Base-by-base conservation (phyloP, 2,888 invertebrate genomes). In the Minunthozetes semirufus region DNA sequence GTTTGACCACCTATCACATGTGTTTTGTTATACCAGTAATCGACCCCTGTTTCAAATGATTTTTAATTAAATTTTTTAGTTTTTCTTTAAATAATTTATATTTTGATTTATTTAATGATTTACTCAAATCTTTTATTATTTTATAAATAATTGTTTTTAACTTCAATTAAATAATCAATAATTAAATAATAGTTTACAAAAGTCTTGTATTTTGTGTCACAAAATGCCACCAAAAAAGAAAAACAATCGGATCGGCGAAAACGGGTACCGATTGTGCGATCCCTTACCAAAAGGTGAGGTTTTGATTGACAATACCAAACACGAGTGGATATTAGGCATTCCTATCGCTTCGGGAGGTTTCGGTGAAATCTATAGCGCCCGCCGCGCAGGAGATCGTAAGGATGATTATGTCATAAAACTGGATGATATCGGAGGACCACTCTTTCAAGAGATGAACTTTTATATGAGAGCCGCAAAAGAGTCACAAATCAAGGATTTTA, bases 371-470 rank as follows among this genome's bases (percentile, higher is more conserved):
- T 96, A 96, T 83, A 88, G 90, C 0, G 93, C 70, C 15, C 42
- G 53, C 2, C 71, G 27, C 9, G 75, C 42, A n/a, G 29, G 29
- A 6, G 73, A 75, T 27, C 72, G 72, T 17, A 56, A 53, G 17
- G 72, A 70, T 15, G 19, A 70, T 11, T 72, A 74, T 77, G 76
- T 76, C 1, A 46, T 76, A 22, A 77, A 77, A 66, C 50, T 78
- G 33, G 76, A 77, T 1, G 90, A 93, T 82, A 88, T 88, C 13
- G 99, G 94, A 85, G 99, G 99, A 0, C 98, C 98, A 0, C 85
- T 99, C 17, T 99, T 97, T 85, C 94, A 95, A n/a, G 99, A 99
- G 86, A 90, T 94, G 81, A 92, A 96, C 83, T 96, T 96, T 83
- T 93, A 97, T 80, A 88, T 94, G 76, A 87, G 94, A 81, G 90